Base-by-base conservation (phyloP, 2,113 vertebrate genomes). In the Sylvia atricapilla region DNA sequence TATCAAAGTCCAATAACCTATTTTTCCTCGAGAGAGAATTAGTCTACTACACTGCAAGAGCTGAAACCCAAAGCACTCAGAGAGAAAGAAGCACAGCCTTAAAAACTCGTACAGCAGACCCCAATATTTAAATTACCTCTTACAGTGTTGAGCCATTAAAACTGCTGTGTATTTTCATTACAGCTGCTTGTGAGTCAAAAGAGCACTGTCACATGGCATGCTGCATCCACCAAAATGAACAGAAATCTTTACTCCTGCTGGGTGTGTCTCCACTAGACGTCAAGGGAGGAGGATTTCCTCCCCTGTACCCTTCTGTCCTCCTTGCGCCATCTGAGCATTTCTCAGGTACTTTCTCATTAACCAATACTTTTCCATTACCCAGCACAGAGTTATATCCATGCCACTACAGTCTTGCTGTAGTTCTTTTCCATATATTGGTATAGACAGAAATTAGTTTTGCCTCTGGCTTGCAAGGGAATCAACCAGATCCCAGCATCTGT, bases 91-190 rank as follows among this genome's bases (percentile, higher is more conserved):
- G 83, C n/a, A 27, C 25, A 58, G 24, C 75, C 30, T 59, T 92
- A 90, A 96, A 94, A 96, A 84, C 77, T 93, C 33, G 5, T 81
- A 78, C 27, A 94, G 64, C 31, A 84, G 39, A 76, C 46, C 88
- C 82, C 93, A 96, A 35, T 96, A 91, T 95, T 97, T 93, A 96
- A 97, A 97, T 84, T 88, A 67, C 69, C 58, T 43, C 43, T 87
- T 85, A 73, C 41, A 91, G 24, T 53, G 49, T 15, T 91, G 58
- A 95, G 77, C 93, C 94, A 95, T 96, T 95, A 89, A 91, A 97
- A 93, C 35, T 80, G 67, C 76, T 21, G 27, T 19, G n/a, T 72
- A 80, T 95, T 87, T 97, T 73, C 62, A 28, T 53, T 91, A 93
- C 74, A 92, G 43, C 60, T 84, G 47, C 59, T 59, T 47, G 37